A percentile compares a stretch with the other conserved stretches of the same genome.
These are phyloP conservation scores for Marmota monax DNA, from an alignment of 2,113 vertebrate species.

Conservation along the genomic window DNA sequence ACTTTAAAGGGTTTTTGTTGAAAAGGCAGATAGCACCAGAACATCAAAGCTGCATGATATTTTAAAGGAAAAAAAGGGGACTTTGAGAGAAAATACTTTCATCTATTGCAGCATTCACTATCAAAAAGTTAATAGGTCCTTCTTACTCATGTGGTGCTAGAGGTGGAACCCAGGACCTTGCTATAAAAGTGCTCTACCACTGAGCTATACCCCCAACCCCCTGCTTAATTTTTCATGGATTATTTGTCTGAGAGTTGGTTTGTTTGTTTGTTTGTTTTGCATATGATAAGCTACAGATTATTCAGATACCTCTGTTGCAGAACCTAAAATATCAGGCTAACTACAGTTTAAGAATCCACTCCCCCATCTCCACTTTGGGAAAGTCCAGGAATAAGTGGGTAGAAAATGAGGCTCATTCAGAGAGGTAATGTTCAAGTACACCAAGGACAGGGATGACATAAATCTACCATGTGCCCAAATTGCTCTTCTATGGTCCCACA, in stretches of 20 bases:
- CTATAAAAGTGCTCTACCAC: background rate
- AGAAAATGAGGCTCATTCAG: background rate
- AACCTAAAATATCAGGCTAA: background rate
- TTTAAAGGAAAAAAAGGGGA: slow-evolving; percentile 56
- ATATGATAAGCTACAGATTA: slow-evolving; percentile 37
- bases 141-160: background rate
- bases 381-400: background rate
- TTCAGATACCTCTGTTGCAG: background rate
- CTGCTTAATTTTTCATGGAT: slow-evolving; percentile 34
- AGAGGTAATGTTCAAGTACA: background rate
- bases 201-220: background rate
- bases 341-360: background rate
- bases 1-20: slow-evolving; percentile 21
- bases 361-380: background rate
- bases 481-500: background rate
- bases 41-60: slow-evolving; percentile 41
- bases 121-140: slow-evolving; percentile 20
- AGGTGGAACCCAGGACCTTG: background rate
- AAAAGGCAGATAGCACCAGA: slow-evolving; percentile 47
- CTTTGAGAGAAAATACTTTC: slow-evolving; percentile 48
- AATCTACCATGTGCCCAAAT: background rate
- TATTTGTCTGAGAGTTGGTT: background rate
- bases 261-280: background rate
- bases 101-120: slow-evolving; percentile 56
- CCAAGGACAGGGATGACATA: background rate